phyloP scores from a whole-genome alignment of 2,113 vertebrate species.

The Phainopepla nitens region DNA sequence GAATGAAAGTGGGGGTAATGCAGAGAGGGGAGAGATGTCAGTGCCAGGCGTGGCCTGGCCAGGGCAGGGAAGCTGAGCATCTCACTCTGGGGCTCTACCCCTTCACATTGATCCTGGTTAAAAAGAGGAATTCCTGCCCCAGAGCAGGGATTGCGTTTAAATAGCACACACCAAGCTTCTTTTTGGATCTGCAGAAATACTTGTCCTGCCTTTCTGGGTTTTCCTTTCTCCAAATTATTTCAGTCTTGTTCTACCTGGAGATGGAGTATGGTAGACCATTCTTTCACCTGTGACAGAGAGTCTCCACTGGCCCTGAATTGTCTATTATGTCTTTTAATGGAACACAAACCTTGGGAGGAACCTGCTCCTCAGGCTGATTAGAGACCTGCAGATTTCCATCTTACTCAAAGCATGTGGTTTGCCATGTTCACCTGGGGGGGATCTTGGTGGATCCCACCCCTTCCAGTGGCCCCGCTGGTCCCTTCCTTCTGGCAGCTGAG shows the following conservation, averaged over 20 bases:
- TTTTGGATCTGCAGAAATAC: not conserved
- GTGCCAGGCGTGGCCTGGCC: not conserved
- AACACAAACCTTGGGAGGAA: accelerated
- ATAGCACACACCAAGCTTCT: not conserved
- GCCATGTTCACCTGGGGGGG: accelerated
- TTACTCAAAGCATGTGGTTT: not conserved
- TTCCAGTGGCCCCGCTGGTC: not conserved
- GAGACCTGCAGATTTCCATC: not conserved
- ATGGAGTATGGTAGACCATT: not conserved
- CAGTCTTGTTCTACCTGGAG: not conserved
- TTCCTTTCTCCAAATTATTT: not conserved
- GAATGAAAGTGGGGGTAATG: not conserved
- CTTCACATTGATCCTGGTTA: not conserved
- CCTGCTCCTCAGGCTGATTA: not conserved
- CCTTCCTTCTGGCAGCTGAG: not conserved
- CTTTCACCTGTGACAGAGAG: accelerated
- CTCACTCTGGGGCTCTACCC: not conserved
- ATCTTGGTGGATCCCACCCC: not conserved
- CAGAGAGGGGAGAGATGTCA: not conserved
- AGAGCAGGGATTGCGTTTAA: not conserved
- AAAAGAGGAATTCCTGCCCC: not conserved
- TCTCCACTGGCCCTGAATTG: not conserved
- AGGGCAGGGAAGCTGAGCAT: not conserved
- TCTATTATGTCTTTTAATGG: not conserved
- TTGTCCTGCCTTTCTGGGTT: not conserved